These are phyloP conservation scores for Excalfactoria chinensis DNA, from an alignment of 2,113 vertebrate species.

Conservation along the genomic window DNA sequence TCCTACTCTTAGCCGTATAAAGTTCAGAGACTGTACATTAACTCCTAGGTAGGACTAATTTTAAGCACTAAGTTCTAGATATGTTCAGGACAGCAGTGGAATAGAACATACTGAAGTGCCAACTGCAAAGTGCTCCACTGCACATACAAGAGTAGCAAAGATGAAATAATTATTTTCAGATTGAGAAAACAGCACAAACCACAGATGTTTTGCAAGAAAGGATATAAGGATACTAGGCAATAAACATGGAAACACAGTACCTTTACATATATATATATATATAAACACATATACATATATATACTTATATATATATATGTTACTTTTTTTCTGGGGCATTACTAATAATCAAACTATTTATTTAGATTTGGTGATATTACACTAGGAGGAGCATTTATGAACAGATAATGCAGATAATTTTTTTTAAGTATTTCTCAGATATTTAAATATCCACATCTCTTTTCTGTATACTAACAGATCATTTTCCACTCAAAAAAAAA, in stretches of 20 bases:
- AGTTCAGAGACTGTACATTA: not conserved
- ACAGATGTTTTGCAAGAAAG: accelerated
- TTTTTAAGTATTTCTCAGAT: not conserved
- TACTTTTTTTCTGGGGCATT: not conserved
- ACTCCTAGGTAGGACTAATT: not conserved
- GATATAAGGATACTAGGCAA: not conserved
- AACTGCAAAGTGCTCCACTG: not conserved
- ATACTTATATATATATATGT: no score
- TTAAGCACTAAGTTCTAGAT: not conserved
- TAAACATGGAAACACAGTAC: not conserved
- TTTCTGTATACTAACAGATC: not conserved
- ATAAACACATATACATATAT: no score
- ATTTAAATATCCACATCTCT: not conserved
- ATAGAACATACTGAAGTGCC: not conserved
- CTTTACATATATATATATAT: not conserved
- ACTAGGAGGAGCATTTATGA: not conserved
- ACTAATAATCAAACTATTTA: not conserved
- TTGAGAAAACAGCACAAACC: not conserved
- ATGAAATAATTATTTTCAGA: not conserved
- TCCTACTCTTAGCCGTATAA: not conserved
- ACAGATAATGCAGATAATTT: not conserved
- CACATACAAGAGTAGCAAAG: not conserved
- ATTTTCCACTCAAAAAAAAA: not conserved
- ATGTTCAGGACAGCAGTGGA: not conserved
- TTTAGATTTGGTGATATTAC: slow-evolving; percentile 6